A percentile compares a stretch with the other conserved stretches of the same genome.
Evolutionary conservation across 1,140 invertebrate genomes (phyloP).

Genomic region (Caenorhabditis latens): DNA sequence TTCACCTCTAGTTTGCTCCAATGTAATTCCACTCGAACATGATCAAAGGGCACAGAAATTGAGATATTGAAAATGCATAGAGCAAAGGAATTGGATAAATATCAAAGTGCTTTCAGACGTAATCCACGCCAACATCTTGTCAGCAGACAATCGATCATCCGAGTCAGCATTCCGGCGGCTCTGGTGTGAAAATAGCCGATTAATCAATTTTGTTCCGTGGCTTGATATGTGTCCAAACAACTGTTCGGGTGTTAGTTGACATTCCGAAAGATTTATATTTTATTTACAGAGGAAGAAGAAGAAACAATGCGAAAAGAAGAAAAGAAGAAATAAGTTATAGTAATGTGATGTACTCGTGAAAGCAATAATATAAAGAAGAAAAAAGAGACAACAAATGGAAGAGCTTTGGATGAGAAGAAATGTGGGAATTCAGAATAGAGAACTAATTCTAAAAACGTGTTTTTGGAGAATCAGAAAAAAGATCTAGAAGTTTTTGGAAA

Average conservation of each 20-base stretch:
- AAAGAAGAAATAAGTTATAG: constrained; percentile 21
- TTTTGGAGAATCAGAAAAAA: constrained; percentile 32
- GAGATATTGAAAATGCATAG: constrained; percentile 34
- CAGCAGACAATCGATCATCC: constrained; percentile 36
- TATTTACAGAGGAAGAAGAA: constrained; percentile 31
- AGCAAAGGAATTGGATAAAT: neutral
- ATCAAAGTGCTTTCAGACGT: constrained; percentile 36
- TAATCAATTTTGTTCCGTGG: constrained; percentile 39
- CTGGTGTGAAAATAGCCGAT: constrained; percentile 33
- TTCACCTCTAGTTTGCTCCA: no score
- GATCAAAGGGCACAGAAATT: neutral
- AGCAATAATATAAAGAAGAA: neutral
- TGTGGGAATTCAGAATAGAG: neutral
- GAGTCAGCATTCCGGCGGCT: neutral
- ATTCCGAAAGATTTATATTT: constrained; percentile 47
- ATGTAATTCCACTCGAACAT: neutral
- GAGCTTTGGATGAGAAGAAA: neutral
- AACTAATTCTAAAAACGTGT: neutral
- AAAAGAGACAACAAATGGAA: constrained; percentile 13
- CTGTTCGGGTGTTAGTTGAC: constrained; percentile 20
- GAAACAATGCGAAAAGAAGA: neutral
- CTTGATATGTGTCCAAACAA: constrained; percentile 22
- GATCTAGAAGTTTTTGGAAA: constrained; percentile 34
- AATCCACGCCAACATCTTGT: neutral
- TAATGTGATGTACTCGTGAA: constrained; percentile 36